Base-by-base conservation (phyloP, 2,888 invertebrate genomes). In the Caradrina clavipalpis region DNA sequence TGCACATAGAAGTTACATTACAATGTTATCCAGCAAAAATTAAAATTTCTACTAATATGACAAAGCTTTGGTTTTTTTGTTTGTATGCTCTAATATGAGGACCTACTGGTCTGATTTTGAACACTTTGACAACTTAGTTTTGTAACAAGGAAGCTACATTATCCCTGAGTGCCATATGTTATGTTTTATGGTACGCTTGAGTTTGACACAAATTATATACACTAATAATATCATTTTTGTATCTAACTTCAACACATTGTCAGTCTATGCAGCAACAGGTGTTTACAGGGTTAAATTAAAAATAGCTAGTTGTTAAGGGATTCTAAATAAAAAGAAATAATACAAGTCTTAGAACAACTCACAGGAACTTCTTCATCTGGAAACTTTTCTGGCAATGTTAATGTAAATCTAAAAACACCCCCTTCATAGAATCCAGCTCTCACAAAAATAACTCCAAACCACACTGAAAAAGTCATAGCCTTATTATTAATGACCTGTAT, bases 391-490 rank as follows among this genome's bases (percentile, higher is more conserved):
- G 99, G 98, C 89, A 99, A 96, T 82, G 97, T 96, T 80, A 99
- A 95, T 75, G 97, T 98, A 92, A 99, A 99, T 86, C 99, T 97
- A 92, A 99, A 99, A 65, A 99, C 97, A 72, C 98, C 99, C 80
- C 98, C 98, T 94, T 98, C 98, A 94, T 99, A 99, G 78, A 97
- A 95, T 26, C 99, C 99, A 92, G 97, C 97, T 86, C 98, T 97
- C 64, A 99, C 97, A 96, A 99, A 99, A 88, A 99, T 96, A 31
- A 99, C 98, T 80, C 99, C 99, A 96, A 98, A 98, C 99, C 99
- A 99, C 74, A 97, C 98, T 99, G 95, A 73, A 97, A 96, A 77
- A 83, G 76, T 49, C 13, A 19, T 17, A 17, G 17, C 13, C 11
- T 4, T 45, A 45, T 2, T 17, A 17, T 17, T 45, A 45, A 17